phyloP scores from a whole-genome alignment of 2,888 invertebrate species.

The Papilio elwesi region DNA sequence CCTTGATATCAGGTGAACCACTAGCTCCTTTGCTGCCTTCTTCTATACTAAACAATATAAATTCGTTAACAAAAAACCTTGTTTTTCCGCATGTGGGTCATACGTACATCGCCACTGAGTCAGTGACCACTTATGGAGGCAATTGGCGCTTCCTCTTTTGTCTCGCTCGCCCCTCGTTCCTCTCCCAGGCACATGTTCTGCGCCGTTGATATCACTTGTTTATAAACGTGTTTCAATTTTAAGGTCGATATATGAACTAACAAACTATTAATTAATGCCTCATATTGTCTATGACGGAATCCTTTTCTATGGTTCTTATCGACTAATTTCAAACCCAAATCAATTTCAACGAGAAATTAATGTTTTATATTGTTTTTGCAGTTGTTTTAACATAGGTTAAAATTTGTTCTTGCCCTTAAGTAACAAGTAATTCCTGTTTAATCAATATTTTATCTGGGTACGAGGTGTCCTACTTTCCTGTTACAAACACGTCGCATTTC shows the following conservation, averaged over 20 bases:
- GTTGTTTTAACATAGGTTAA: no score
- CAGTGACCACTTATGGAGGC: conserved; percentile 73
- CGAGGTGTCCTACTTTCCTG: no score
- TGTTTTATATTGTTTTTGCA: no score
- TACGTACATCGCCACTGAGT: conserved; percentile 63
- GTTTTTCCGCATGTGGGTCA: conserved; percentile 63
- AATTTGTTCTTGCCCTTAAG: no score
- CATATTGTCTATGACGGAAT: not conserved
- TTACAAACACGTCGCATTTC: no score
- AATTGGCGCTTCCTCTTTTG: conserved; percentile 76
- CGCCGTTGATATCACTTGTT: conserved; percentile 49
- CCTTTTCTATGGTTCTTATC: no score
- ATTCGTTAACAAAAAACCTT: conserved; percentile 20
- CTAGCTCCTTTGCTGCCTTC: no score
- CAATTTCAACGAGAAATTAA: no score
- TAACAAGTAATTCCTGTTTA: no score
- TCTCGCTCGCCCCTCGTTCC: conserved; percentile 52
- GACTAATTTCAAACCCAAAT: no score
- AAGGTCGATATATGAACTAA: conserved; percentile 45
- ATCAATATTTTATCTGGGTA: no score
- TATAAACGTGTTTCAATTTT: conserved; percentile 52
- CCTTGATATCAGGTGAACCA: no score
- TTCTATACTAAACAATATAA: not conserved
- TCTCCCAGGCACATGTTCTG: conserved; percentile 47
- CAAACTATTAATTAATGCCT: not conserved